These are phyloP conservation scores for Mugil cephalus DNA, from an alignment of 2,113 vertebrate genomes.

Conservation along the genomic window DNA sequence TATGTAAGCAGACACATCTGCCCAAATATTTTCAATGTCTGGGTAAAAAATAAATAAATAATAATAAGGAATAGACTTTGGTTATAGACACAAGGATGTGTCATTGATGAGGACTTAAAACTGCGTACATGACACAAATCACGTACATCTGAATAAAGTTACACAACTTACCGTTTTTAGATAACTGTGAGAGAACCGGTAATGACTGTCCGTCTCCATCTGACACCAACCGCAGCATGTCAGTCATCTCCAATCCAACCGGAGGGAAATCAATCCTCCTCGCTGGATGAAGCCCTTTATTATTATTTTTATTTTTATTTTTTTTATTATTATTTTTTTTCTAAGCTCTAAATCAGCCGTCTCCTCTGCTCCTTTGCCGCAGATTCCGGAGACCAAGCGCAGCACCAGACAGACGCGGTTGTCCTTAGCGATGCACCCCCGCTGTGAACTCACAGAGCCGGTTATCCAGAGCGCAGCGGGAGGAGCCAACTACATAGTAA, in stretches of 20 bases:
- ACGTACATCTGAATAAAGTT: too few species aligned
- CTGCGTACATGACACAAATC: too few species aligned
- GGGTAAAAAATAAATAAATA: too few species aligned
- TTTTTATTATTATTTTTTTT: too few species aligned
- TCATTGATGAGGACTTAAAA: neutral
- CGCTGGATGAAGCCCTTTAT: neutral
- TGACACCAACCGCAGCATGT: slow-evolving; percentile 51
- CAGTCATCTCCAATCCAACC: slow-evolving; percentile 69
- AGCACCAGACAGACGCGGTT: slow-evolving; percentile 41
- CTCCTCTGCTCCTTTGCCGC: too few species aligned
- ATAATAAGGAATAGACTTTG: slow-evolving; percentile 15
- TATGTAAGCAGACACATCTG: slow-evolving; percentile 81
- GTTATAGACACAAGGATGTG: too few species aligned
- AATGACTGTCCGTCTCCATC: slow-evolving; percentile 42
- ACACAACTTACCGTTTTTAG: slow-evolving; percentile 58
- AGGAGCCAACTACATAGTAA: too few species aligned
- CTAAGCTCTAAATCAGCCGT: too few species aligned
- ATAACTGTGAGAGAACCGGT: slow-evolving; percentile 60
- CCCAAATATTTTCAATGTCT: slow-evolving; percentile 87
- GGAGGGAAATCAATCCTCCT: too few species aligned
- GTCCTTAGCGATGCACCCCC: slow-evolving; percentile 46
- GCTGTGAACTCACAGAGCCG: neutral
- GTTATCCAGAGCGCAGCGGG: neutral
- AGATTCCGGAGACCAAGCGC: slow-evolving; percentile 7
- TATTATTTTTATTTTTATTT: too few species aligned